These are phyloP conservation scores for Dolichoris vasculosae DNA, from an alignment of 1,140 invertebrate genomes.

Conservation along the genomic window DNA sequence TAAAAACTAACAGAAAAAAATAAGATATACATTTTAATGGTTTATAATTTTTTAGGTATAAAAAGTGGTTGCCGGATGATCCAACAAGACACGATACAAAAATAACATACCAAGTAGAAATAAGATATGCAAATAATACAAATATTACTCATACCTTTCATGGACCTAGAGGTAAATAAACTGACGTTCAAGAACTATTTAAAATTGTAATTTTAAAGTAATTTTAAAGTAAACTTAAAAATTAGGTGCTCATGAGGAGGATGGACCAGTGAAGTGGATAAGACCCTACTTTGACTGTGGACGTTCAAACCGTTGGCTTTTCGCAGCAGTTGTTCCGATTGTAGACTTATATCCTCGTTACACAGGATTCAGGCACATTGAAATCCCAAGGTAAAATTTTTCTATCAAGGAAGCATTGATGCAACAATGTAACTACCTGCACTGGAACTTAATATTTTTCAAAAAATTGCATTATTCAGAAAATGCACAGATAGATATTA, in stretches of 20 bases:
- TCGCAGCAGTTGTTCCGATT: slow-evolving; percentile 93
- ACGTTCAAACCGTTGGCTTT: slow-evolving; percentile 95
- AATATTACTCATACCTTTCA: slow-evolving; percentile 97
- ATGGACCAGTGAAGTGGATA: slow-evolving; percentile 94
- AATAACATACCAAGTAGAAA: slow-evolving; percentile 92
- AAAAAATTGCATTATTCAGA: slow-evolving; percentile 60
- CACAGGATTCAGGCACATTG: slow-evolving; percentile 94
- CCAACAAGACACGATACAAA: slow-evolving; percentile 91
- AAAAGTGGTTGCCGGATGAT: slow-evolving; percentile 91
- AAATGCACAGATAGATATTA: slow-evolving; percentile 55
- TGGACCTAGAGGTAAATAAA: slow-evolving; percentile 84
- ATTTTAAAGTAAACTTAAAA: slow-evolving; percentile 50
- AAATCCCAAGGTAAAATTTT: slow-evolving; percentile 91
- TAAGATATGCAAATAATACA: slow-evolving; percentile 95
- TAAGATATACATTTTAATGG: slow-evolving; percentile 16
- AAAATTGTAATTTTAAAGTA: slow-evolving; percentile 33
- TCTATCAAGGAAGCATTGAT: slow-evolving; percentile 28
- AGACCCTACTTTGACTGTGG: slow-evolving; percentile 97
- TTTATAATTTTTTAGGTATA: slow-evolving; percentile 76
- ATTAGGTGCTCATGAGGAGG: slow-evolving; percentile 86
- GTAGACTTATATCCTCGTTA: slow-evolving; percentile 97
- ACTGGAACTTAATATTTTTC: slow-evolving; percentile 53
- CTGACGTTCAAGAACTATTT: slow-evolving; percentile 25
- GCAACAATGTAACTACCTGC: slow-evolving; percentile 42
- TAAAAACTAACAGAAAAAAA: too few species aligned